These are phyloP conservation scores for Caenorhabditis sp. DNA, from an alignment of 2,888 invertebrate species.

Conservation along the genomic window DNA sequence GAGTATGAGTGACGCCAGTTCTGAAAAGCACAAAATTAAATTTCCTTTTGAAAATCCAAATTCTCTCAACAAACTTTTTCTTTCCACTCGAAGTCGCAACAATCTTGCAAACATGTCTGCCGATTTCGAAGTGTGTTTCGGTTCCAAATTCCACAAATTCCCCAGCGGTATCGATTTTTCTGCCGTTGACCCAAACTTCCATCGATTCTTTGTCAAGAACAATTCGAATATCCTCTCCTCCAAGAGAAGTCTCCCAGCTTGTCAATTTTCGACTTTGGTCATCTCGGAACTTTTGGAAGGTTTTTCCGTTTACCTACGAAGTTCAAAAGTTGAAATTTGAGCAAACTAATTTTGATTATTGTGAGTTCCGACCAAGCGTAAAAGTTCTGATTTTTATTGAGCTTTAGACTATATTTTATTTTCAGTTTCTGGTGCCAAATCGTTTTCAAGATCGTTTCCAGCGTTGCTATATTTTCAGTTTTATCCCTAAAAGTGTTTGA, in stretches of 20 bases:
- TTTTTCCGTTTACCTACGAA: slow-evolving; percentile 80
- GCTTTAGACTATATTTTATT: no score
- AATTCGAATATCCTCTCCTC: slow-evolving; percentile 75
- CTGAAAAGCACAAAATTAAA: slow-evolving; percentile 44
- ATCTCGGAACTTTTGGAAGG: slow-evolving; percentile 82
- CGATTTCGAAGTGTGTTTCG: slow-evolving; percentile 81
- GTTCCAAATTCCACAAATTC: slow-evolving; percentile 86
- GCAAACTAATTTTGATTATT: no score
- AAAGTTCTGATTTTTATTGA: no score
- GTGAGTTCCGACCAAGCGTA: no score
- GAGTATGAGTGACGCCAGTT: slow-evolving; percentile 75
- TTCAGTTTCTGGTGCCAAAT: no score
- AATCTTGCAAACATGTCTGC: slow-evolving; percentile 68
- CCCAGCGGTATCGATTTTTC: slow-evolving; percentile 78
- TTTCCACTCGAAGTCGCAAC: slow-evolving; percentile 44
- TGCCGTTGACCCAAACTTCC: slow-evolving; percentile 82
- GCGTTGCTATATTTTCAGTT: no score
- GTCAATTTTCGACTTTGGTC: slow-evolving; percentile 81
- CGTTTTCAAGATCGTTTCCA: no score
- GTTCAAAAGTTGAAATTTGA: not conserved
- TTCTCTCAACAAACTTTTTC: slow-evolving; percentile 32
- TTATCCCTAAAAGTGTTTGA: no score
- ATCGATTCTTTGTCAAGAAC: slow-evolving; percentile 82
- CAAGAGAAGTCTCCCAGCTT: slow-evolving; percentile 79
- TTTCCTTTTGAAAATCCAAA: not conserved